Evolutionary conservation across 2,888 invertebrate species (phyloP), one percentile per base, ranked within the genome.

Genomic region (Empis livida): DNA sequence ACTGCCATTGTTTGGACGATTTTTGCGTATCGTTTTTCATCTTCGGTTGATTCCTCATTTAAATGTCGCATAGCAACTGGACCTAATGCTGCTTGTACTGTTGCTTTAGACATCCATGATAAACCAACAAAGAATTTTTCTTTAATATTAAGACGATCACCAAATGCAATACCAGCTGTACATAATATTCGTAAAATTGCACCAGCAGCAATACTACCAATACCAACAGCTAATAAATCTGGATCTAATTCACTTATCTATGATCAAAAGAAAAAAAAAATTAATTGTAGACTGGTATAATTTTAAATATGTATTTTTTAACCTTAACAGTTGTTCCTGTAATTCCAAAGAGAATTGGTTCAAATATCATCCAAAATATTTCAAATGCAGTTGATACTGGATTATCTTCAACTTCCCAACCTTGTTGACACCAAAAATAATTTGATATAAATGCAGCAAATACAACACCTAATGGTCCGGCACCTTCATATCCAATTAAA

Each of bases 101-200:
- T 95, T 8, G 95, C 96, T 70, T 97, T 97, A 2, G 95, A 89
- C 80, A 95, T 85, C 85, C 92, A 93, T 0, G 94, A 80, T 6
- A 96, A 68, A 0, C 92, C 82, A 14, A 94, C 84, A 65, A 96
- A 97, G 52, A 93, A 73, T 51, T 89, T 90, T 65, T 97, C 96
- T 64, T 84, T 91, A 53, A 82, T 71, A 67, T 87, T 93, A 44
- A 95, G 73, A 54, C 82, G 83, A 55, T 88, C 85, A 9, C 88
- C 80, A 40, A 87, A 76, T 1, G 85, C 82, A 10, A 82, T 74
- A 0, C 76, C 60, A 37, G 82, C 75, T 0, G 90, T 89, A 2
- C 74, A 67, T 1, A 78, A 51, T 11, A 86, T 79, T 37, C 90
- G 76, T 2, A 84, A 64, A 5, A 87, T 59, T 42, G 78, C 75